Percentiles rank a stretch among this genome's conserved stretches.
phyloP scores from a whole-genome alignment of 64 coral and sea anemone genomes.

The Pachyseris speciosa region DNA sequence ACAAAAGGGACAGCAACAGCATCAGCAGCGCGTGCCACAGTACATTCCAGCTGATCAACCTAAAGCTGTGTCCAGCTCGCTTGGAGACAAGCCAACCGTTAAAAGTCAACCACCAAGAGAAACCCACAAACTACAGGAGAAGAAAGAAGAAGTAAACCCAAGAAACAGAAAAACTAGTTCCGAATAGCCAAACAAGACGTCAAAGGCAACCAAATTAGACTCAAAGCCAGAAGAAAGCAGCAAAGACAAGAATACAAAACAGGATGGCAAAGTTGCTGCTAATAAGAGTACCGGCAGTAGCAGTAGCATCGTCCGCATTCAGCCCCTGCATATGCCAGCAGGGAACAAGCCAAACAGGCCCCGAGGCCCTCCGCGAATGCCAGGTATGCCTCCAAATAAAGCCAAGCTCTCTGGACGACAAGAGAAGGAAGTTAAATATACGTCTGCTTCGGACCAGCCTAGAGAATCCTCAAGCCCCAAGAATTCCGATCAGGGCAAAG shows the following conservation, averaged over 20 bases:
- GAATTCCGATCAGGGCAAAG: conserved; percentile 57
- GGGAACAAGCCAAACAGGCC: conserved; percentile 15
- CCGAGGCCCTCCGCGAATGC: conserved; percentile 51
- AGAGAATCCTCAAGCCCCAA: conserved; percentile 35
- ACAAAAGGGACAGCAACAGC: conserved; percentile 26
- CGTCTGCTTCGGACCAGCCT: neutral
- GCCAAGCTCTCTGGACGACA: conserved; percentile 53
- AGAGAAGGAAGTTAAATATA: conserved; percentile 53
- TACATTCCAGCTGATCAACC: conserved; percentile 40
- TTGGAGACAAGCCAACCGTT: conserved; percentile 20
- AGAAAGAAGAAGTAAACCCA: conserved; percentile 69
- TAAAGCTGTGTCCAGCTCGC: neutral
- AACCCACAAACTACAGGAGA: conserved; percentile 51
- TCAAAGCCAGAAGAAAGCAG: conserved; percentile 64
- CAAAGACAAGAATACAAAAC: conserved; percentile 44
- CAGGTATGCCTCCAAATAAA: conserved; percentile 50
- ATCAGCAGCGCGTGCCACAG: conserved; percentile 8
- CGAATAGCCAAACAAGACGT: conserved; percentile 49
- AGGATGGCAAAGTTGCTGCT: conserved; percentile 52
- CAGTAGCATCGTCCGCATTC: conserved; percentile 22
- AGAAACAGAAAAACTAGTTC: conserved; percentile 54
- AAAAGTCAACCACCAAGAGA: conserved; percentile 30
- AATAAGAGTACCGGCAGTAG: conserved; percentile 24
- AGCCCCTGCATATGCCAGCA: conserved; percentile 30
- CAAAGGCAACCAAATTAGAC: conserved; percentile 70